Conservation (phyloP, 2,113 vertebrate species). For the Accipiter virgatus region DNA sequence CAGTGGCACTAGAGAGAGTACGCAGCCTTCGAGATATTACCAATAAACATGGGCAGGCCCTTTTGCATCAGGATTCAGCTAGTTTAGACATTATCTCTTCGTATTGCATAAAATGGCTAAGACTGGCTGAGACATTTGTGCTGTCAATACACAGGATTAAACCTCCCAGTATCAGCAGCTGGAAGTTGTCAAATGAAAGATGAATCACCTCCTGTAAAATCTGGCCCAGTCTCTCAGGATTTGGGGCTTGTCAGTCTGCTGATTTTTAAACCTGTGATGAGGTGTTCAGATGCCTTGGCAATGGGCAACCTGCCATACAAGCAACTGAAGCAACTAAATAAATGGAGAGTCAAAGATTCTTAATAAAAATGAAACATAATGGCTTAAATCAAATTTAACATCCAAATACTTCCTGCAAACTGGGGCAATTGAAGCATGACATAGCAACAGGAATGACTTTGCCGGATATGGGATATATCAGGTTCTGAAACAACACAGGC, state of each 20-base stretch:
- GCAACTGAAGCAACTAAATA: not conserved
- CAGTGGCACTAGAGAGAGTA: not conserved
- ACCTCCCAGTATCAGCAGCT: not conserved
- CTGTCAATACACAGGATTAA: not conserved
- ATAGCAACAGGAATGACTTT: slow-evolving; percentile 8
- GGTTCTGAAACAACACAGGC: not conserved
- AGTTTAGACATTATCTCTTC: not conserved
- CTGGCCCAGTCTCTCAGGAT: not conserved
- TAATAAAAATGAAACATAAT: slow-evolving; percentile 23
- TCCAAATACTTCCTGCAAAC: slow-evolving; percentile 30
- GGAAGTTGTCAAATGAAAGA: not conserved
- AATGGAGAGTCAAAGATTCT: not conserved
- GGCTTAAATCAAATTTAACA: slow-evolving; percentile 36
- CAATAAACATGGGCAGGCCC: not conserved
- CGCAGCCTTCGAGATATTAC: not conserved
- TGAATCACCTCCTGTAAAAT: not conserved
- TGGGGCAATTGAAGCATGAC: not conserved
- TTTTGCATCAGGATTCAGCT: not conserved
- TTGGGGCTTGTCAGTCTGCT: not conserved
- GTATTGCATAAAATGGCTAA: not conserved
- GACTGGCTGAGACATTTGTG: not conserved
- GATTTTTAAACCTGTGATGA: not conserved
- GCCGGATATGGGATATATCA: not conserved
- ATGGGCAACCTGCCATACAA: slow-evolving; percentile 15
- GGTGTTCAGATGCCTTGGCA: not conserved